Conservation (phyloP, 1,140 invertebrate genomes). For the Megalopta genalis region DNA sequence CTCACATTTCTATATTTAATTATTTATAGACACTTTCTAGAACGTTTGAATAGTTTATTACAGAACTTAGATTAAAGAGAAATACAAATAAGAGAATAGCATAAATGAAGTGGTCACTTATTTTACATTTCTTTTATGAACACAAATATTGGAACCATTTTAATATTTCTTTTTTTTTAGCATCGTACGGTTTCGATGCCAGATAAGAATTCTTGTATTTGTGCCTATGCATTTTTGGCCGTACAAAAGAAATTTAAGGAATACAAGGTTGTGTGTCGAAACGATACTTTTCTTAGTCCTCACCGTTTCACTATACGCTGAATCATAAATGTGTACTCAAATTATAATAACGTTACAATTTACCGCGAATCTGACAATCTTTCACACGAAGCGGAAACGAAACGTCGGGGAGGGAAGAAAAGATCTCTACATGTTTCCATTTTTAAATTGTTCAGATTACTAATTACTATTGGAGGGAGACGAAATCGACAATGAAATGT, state of each 20-base stretch:
- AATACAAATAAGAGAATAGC: slow-evolving; percentile 7
- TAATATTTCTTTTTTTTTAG: neutral
- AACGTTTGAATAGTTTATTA: slow-evolving; percentile 27
- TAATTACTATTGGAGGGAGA: neutral
- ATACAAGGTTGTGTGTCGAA: neutral
- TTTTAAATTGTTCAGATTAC: slow-evolving; percentile 7
- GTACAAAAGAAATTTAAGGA: slow-evolving; percentile 8
- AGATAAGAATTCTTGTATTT: slow-evolving; percentile 24
- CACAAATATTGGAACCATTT: neutral
- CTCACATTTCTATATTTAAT: slow-evolving; percentile 29
- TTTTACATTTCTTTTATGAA: slow-evolving; percentile 14
- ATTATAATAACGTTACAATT: slow-evolving; percentile 5
- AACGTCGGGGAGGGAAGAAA: neutral
- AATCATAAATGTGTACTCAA: neutral
- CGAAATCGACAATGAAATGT: neutral
- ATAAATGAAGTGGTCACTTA: neutral
- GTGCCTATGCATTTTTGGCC: slow-evolving; percentile 24
- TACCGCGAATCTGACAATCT: slow-evolving; percentile 21
- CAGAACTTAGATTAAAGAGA: neutral
- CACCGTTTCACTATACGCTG: neutral
- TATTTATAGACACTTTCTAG: slow-evolving; percentile 20
- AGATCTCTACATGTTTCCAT: neutral
- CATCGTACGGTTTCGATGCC: slow-evolving; percentile 7
- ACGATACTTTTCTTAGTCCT: slow-evolving; percentile 1
- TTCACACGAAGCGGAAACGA: neutral